Base-by-base conservation (phyloP, 1,140 invertebrate genomes). In the Drosophila pseudoananassae region DNA sequence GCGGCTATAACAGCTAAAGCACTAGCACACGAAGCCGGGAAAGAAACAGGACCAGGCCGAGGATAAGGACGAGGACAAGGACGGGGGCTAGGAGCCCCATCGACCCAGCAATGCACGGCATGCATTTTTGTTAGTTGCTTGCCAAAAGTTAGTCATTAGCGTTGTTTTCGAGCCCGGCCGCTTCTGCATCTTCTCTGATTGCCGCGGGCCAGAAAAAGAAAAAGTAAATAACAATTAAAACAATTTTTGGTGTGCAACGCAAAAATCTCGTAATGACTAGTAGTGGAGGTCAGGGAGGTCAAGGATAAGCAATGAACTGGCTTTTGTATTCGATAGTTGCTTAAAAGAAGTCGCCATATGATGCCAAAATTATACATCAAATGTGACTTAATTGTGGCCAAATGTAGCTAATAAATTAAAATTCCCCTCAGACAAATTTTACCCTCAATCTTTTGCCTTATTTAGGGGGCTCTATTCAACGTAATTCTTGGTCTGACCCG, bases 111-210 rank as follows among this genome's bases (percentile, higher is more conserved):
- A 70, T 77, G 78, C 76, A 77, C 81, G 81, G 77, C 50, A 81
- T 63, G 68, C 49, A 72, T 55, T 82, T 81, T 77, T 85, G 61
- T 51, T 70, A 56, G 60, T 43, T 54, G 56, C 61, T 74, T 64
- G 71, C 58, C 75, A 82, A 88, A 87, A 87, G 82, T 87, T 87
- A 78, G 82, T 87, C 82, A 87, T 87, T 87, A 87, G 83, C 83
- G 83, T 51, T 75, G 83, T 66, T 87, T 65, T 70, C 75, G 40
- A 56, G 51, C 58, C 43, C 50, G 56, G 55, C 20, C 43, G 38
- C 55, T 14, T 12, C 52, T 58, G 52, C 20, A 36, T 36, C 33
- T n/a, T 36, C 56, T 71, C 50, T 85, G 66, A 54, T 57, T 68
- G 68, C 52, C 45, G 29, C 31, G 49, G 50, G 36, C 49, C 59